Evolutionary conservation across 2,797 vertebrate species (phyloP).

Genomic region (Erethizon dorsatum): DNA sequence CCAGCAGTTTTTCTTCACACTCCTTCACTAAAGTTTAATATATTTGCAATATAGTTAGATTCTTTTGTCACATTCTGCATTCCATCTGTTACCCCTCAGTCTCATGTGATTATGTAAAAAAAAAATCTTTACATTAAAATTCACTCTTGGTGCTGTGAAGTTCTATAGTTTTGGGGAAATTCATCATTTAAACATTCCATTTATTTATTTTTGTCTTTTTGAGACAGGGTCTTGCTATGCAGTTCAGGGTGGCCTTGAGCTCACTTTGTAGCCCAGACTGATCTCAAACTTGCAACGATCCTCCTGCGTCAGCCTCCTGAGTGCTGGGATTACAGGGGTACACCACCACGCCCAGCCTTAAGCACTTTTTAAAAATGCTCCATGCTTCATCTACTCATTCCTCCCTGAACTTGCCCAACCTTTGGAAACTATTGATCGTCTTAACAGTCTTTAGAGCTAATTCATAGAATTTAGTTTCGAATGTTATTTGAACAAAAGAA

Average conservation of each 20-base stretch:
- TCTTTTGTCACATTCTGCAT: background rate
- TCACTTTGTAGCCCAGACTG: no score
- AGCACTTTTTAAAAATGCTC: background rate
- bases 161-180: background rate
- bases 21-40: background rate
- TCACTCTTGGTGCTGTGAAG: background rate
- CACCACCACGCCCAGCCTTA: no score
- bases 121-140: background rate
- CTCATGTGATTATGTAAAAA: constrained; percentile 6
- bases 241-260: no score
- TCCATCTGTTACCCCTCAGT: background rate
- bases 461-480: constrained; percentile 35
- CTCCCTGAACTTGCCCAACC: background rate
- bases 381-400: background rate
- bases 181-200: background rate
- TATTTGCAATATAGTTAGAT: background rate
- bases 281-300: no score
- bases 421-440: background rate
- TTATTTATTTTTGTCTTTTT: no score
- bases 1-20: background rate
- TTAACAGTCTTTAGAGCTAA: constrained; percentile 33
- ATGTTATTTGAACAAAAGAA: constrained; percentile 62
- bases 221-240: no score
- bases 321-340: no score
- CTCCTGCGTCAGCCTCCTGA: no score